Conservation (phyloP, 2,888 invertebrate genomes). For the Pyrochroa serraticornis region DNA sequence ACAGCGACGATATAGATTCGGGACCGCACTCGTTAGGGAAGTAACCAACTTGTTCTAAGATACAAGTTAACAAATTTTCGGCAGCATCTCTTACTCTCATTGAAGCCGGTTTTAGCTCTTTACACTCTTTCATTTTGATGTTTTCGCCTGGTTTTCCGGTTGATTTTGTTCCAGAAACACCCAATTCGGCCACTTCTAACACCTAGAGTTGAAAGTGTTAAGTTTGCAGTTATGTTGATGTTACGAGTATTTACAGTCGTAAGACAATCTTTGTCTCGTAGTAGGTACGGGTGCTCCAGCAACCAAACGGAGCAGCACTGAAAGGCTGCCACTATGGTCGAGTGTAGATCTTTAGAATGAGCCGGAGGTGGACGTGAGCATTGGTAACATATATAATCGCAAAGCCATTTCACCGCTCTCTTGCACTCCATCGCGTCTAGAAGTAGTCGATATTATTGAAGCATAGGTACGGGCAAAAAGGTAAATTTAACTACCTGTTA, state of each 20-base stretch:
- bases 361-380: constrained; percentile 93
- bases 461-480: background rate
- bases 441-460: constrained; percentile 18
- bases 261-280: constrained; percentile 91
- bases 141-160: constrained; percentile 86
- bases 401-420: constrained; percentile 95
- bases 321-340: constrained; percentile 92
- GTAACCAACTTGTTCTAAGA: constrained; percentile 88
- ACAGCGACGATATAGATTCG: constrained; percentile 81
- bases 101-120: constrained; percentile 95
- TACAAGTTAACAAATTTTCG: constrained; percentile 87
- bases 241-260: constrained; percentile 70
- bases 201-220: constrained; percentile 36
- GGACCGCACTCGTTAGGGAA: constrained; percentile 85
- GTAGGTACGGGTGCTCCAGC: constrained; percentile 84
- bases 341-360: constrained; percentile 93
- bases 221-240: background rate
- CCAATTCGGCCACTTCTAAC: constrained; percentile 95
- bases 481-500: constrained; percentile 57
- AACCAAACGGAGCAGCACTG: constrained; percentile 92
- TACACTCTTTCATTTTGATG: constrained; percentile 92
- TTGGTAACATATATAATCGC: constrained; percentile 96
- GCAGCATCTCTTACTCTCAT: constrained; percentile 98
- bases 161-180: constrained; percentile 94
- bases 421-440: constrained; percentile 87